Evolutionary conservation across 2,888 invertebrate species (phyloP).

Genomic region (Plebejus melissa): DNA sequence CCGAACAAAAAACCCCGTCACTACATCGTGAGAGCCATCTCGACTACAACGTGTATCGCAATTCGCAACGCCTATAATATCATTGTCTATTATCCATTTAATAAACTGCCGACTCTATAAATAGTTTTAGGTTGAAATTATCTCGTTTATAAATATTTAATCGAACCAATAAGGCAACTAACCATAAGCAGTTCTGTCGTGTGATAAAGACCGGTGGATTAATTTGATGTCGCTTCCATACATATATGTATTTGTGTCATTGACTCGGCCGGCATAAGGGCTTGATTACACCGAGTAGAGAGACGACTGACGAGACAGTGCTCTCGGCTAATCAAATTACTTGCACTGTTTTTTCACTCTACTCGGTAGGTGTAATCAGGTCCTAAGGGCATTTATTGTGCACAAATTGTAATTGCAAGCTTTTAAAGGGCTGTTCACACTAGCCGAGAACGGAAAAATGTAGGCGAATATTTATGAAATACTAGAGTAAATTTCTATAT

Average conservation of each 20-base stretch:
- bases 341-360: too few species aligned
- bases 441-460: too few species aligned
- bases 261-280: constrained; percentile 27
- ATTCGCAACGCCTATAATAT: not conserved
- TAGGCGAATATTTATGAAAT: too few species aligned
- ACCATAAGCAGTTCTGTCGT: constrained; percentile 27
- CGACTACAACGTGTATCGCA: not conserved
- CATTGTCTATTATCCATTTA: constrained; percentile 9
- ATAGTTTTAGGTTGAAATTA: constrained; percentile 24
- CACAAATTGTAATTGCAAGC: not conserved
- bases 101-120: constrained; percentile 4
- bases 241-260: constrained; percentile 30
- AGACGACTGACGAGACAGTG: too few species aligned
- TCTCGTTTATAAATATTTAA: constrained; percentile 29
- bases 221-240: constrained; percentile 28
- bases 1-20: not conserved
- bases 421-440: not conserved
- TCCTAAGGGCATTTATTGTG: constrained; percentile 5
- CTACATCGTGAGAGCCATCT: not conserved
- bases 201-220: constrained; percentile 28
- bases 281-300: not conserved
- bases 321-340: too few species aligned
- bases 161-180: constrained; percentile 22
- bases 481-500: too few species aligned
- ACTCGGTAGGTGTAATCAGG: too few species aligned